These are phyloP conservation scores for Phorcus lineatus DNA, from an alignment of 2,888 invertebrate genomes.

Conservation along the genomic window DNA sequence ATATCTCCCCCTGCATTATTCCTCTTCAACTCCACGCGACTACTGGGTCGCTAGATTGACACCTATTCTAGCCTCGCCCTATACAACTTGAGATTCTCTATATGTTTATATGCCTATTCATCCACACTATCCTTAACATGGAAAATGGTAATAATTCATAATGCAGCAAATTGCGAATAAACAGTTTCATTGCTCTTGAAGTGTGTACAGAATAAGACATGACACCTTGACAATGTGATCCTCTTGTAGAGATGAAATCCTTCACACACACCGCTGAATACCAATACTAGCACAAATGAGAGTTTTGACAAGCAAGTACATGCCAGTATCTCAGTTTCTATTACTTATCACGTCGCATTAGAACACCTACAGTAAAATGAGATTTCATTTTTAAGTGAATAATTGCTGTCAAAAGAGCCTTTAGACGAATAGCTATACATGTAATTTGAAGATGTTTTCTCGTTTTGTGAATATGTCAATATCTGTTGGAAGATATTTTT, in stretches of 20 bases:
- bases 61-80: neutral
- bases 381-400: too few relatives aligned
- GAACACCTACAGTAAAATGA: too few relatives aligned
- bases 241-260: neutral
- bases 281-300: neutral
- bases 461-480: too few relatives aligned
- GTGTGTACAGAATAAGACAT: neutral
- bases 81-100: neutral
- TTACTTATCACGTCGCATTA: neutral
- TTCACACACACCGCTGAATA: neutral
- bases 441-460: too few relatives aligned
- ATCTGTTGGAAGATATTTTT: too few relatives aligned
- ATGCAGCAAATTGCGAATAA: constrained; percentile 10
- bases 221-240: constrained; percentile 17
- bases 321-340: constrained; percentile 11
- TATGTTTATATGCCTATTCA: neutral
- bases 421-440: too few relatives aligned
- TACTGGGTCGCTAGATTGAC: neutral
- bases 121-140: neutral
- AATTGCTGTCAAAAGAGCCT: too few relatives aligned
- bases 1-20: neutral
- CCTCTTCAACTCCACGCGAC: neutral
- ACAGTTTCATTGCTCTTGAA: constrained; percentile 3
- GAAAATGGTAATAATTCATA: constrained; percentile 17
- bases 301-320: constrained; percentile 11